Conservation (phyloP, 2,113 vertebrate genomes). For the Euleptes europaea region DNA sequence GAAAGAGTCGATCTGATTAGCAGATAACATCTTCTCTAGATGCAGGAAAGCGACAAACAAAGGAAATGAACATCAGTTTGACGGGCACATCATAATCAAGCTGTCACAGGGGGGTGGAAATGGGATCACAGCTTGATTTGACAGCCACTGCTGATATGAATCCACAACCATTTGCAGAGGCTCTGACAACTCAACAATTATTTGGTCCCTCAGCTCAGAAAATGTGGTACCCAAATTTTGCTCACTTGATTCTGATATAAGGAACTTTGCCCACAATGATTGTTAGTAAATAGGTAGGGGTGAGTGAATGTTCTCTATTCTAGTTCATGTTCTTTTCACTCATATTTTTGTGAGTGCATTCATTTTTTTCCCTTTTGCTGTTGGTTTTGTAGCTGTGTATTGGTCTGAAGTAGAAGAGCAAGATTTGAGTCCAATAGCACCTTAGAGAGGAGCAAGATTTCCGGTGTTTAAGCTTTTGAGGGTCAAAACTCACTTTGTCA, state of each 20-base stretch:
- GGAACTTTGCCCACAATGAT: neutral
- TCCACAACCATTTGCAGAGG: neutral
- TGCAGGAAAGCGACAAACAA: neutral
- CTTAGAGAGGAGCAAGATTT: too few species aligned
- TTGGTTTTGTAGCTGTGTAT: too few species aligned
- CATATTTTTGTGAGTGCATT: too few species aligned
- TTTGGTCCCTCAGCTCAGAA: neutral
- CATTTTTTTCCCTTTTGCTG: too few species aligned
- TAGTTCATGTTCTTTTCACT: too few species aligned
- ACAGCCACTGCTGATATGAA: neutral
- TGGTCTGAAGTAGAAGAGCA: too few species aligned
- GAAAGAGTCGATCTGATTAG: neutral
- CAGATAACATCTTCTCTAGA: conserved; percentile 4
- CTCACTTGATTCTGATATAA: neutral
- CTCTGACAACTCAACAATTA: neutral
- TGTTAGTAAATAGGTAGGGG: neutral
- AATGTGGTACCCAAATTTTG: neutral
- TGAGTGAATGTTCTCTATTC: too few species aligned
- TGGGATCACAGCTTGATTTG: conserved; percentile 26
- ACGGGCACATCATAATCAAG: conserved; percentile 21
- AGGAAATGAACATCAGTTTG: conserved; percentile 18
- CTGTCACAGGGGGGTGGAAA: conserved; percentile 9
- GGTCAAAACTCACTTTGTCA: too few species aligned
- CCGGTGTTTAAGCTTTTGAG: too few species aligned
- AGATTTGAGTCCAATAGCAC: too few species aligned